Evolutionary conservation across 35 echinoderm and acorn worm genomes (phyloP).

Genomic region (Diadema setosum): DNA sequence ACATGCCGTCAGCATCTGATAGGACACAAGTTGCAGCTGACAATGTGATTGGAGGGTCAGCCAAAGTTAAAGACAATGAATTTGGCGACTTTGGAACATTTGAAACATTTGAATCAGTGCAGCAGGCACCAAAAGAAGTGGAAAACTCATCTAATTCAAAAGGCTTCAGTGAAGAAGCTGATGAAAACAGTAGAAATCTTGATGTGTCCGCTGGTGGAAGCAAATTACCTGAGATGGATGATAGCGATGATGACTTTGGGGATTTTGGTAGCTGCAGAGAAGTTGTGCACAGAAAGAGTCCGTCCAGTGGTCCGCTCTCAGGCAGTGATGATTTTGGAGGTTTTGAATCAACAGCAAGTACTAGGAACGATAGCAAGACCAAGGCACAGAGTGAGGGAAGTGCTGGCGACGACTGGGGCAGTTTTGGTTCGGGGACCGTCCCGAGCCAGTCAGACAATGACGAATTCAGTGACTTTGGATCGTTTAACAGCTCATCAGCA

Average conservation of each 20-base stretch:
- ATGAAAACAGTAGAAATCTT: background rate
- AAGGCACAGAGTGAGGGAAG: background rate
- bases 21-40: background rate
- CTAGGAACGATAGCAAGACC: background rate
- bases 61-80: background rate
- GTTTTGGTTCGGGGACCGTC: background rate
- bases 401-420: background rate
- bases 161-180: background rate
- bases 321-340: constrained; percentile 7
- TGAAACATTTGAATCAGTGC: no score
- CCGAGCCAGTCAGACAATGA: background rate
- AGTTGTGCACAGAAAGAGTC: background rate
- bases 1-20: background rate
- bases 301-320: background rate
- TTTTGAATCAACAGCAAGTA: background rate
- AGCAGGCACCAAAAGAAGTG: no score
- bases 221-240: background rate
- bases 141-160: background rate
- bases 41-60: background rate
- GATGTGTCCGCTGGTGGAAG: background rate
- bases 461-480: background rate
- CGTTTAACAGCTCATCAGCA: background rate
- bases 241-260: constrained; percentile 4
- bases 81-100: background rate
- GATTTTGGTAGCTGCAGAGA: background rate